Conservation (phyloP, 2,113 vertebrate species). For the Columba janthina region DNA sequence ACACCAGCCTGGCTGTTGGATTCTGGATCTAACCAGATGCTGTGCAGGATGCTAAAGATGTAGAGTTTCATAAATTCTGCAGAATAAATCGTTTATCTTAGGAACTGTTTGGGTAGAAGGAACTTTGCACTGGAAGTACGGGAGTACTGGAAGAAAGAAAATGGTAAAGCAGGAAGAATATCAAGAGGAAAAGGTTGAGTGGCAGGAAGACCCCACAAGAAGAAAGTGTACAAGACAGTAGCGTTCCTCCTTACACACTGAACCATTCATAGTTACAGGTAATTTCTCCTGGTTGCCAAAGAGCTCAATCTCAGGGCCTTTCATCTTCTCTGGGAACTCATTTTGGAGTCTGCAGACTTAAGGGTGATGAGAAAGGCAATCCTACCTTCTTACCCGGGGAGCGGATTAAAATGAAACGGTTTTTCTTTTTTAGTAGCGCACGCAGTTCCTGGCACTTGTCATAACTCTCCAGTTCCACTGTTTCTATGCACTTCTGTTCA, state of each 20-base stretch:
- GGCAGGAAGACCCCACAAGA: not conserved
- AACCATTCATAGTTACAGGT: not conserved
- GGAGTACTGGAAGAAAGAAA: not conserved
- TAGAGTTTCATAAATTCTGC: not conserved
- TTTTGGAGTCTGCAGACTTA: not conserved
- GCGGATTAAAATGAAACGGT: constrained; percentile 87
- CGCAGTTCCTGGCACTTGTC: constrained; percentile 91
- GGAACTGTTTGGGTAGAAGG: not conserved
- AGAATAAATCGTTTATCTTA: not conserved
- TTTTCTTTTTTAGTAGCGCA: constrained; percentile 85
- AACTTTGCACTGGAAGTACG: not conserved
- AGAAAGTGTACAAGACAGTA: not conserved
- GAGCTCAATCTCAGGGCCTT: not conserved
- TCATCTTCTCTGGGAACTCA: not conserved
- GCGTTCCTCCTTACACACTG: not conserved
- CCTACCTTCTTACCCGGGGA: constrained; percentile 90
- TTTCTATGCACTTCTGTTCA: constrained; percentile 88
- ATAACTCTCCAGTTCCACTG: constrained; percentile 89
- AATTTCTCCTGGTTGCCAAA: not conserved
- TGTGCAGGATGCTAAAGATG: not conserved
- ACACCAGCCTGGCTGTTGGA: not conserved
- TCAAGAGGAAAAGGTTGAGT: not conserved
- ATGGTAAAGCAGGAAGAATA: not conserved
- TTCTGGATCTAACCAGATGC: not conserved
- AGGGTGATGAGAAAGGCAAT: constrained; percentile 29